These are phyloP conservation scores for Erebia ligea DNA, from an alignment of 2,888 invertebrate genomes.

Conservation along the genomic window DNA sequence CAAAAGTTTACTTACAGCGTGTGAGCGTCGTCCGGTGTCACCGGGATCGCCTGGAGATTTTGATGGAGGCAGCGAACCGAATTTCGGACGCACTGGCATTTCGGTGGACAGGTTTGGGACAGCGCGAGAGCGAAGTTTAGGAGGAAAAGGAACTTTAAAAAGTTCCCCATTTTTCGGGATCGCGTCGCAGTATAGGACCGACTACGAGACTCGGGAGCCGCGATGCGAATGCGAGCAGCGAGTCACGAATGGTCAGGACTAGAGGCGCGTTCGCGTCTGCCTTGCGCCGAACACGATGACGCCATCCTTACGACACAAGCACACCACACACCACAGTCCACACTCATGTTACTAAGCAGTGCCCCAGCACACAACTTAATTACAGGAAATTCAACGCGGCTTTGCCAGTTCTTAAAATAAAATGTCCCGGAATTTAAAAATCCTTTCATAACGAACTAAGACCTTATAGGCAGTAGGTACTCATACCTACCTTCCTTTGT, in stretches of 20 bases:
- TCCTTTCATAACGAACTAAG: too few species aligned
- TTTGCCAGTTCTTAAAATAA: too few species aligned
- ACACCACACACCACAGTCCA: background rate
- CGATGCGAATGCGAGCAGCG: slow-evolving; percentile 43
- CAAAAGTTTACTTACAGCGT: slow-evolving; percentile 64
- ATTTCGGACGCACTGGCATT: slow-evolving; percentile 63
- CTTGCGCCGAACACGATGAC: slow-evolving; percentile 29
- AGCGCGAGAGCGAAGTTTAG: slow-evolving; percentile 48
- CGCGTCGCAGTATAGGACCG: slow-evolving; percentile 36
- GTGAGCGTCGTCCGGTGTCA: slow-evolving; percentile 58
- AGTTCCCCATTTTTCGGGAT: slow-evolving; percentile 33
- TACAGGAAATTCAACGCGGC: background rate
- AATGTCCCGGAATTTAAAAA: too few species aligned
- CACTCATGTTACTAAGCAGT: background rate
- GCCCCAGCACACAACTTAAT: background rate
- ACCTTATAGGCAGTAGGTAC: too few species aligned
- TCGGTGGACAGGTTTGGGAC: slow-evolving; percentile 58
- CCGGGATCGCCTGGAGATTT: slow-evolving; percentile 60
- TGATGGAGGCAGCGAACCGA: slow-evolving; percentile 64
- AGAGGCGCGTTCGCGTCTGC: slow-evolving; percentile 11
- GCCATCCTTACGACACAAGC: slow-evolving; percentile 11
- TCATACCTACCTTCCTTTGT: too few species aligned
- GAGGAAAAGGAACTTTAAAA: slow-evolving; percentile 55
- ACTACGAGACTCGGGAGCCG: slow-evolving; percentile 45
- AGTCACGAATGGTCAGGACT: slow-evolving; percentile 17